Conservation (phyloP, 2,888 invertebrate genomes). For the Holacanthella duospinosa region DNA sequence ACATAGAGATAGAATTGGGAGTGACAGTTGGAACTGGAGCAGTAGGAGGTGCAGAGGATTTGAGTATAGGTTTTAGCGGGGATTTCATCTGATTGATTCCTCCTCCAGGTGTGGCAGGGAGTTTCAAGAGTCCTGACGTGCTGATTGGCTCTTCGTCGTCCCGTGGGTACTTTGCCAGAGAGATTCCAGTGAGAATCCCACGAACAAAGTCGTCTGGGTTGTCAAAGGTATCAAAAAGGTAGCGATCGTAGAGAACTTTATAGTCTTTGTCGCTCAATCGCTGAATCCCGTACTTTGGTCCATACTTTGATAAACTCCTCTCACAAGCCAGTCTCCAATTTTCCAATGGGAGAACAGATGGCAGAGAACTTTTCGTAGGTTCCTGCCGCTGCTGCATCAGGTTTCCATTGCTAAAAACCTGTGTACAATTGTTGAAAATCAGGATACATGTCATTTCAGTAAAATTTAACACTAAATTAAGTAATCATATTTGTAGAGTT, state of each 20-base stretch:
- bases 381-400: too few species aligned
- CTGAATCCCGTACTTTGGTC: background rate
- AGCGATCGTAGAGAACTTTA: background rate
- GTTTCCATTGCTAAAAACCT: too few species aligned
- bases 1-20: background rate
- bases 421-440: too few species aligned
- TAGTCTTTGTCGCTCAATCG: background rate
- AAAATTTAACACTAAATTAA: too few species aligned
- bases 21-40: background rate
- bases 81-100: background rate
- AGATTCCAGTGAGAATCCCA: background rate
- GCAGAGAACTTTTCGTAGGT: background rate
- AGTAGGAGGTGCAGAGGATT: background rate
- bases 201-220: constrained; percentile 2
- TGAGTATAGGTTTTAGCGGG: background rate
- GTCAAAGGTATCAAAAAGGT: background rate
- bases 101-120: background rate
- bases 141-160: background rate
- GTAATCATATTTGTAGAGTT: too few species aligned
- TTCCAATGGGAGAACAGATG: background rate
- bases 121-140: background rate
- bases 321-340: background rate
- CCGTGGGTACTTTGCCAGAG: background rate
- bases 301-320: background rate
- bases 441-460: too few species aligned